These are phyloP conservation scores for Rattus rattus DNA, from an alignment of 2,113 vertebrate genomes.

Conservation along the genomic window DNA sequence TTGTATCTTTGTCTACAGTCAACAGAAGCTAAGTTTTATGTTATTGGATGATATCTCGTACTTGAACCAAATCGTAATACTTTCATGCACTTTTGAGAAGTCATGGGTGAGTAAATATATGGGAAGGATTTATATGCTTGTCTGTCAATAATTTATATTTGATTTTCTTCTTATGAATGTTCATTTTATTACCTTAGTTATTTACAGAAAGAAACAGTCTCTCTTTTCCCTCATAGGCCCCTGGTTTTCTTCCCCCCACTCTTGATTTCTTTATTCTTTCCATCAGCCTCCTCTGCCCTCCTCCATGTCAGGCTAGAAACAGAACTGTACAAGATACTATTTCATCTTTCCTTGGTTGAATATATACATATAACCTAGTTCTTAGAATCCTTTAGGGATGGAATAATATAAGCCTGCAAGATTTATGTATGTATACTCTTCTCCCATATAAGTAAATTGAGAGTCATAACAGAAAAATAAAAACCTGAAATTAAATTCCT, in stretches of 20 bases:
- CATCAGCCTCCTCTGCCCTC: not conserved
- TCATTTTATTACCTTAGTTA: conserved; percentile 41
- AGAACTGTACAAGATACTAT: not conserved
- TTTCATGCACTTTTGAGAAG: conserved; percentile 26
- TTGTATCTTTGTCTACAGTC: not conserved
- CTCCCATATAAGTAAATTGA: conserved; percentile 1
- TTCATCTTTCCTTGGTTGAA: not conserved
- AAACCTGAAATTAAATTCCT: conserved; percentile 56
- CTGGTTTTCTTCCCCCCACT: not conserved
- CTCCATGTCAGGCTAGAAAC: not conserved
- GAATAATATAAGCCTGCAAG: not conserved
- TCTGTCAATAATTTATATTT: conserved; percentile 47
- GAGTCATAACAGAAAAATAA: conserved; percentile 46
- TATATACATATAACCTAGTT: conserved; percentile 10
- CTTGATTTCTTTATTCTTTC: not conserved
- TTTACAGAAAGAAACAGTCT: not conserved
- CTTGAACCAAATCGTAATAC: conserved; percentile 9
- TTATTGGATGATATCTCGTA: not conserved
- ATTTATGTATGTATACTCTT: not conserved
- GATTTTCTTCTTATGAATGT: conserved; percentile 36
- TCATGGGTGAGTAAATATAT: conserved; percentile 18
- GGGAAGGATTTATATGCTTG: conserved; percentile 21
- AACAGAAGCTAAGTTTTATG: conserved; percentile 10
- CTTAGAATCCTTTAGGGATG: conserved; percentile 2
- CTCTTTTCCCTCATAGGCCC: not conserved